These are phyloP conservation scores for Brachyrhaphis roseni DNA, from an alignment of 2,797 vertebrate genomes.

Conservation along the genomic window DNA sequence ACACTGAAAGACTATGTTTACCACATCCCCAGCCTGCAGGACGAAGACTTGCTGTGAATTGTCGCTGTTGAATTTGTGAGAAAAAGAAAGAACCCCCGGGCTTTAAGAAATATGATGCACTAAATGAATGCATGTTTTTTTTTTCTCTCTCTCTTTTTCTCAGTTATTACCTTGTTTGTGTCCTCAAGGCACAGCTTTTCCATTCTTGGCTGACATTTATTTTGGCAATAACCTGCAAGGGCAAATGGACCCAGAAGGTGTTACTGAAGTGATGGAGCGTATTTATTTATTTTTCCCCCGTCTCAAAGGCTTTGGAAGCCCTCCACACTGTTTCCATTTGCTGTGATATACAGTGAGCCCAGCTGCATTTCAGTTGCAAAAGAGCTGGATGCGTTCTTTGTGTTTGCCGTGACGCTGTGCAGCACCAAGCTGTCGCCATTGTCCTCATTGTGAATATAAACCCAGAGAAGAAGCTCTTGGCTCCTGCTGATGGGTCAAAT, in stretches of 20 bases:
- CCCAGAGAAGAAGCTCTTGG: constrained; percentile 39
- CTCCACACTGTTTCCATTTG: constrained; percentile 68
- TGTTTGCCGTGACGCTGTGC: constrained; percentile 37
- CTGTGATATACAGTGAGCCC: constrained; percentile 47
- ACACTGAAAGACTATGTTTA: constrained; percentile 40
- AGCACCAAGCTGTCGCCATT: constrained; percentile 44
- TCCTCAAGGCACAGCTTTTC: constrained; percentile 63
- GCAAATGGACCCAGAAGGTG: constrained; percentile 67
- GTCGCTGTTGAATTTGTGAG: constrained; percentile 44
- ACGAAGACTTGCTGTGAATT: constrained; percentile 28
- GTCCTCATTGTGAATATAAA: constrained; percentile 43
- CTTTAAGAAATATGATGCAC: constrained; percentile 59
- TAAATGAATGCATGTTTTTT: constrained; percentile 46
- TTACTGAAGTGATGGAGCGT: constrained; percentile 67
- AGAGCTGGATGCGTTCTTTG: constrained; percentile 31
- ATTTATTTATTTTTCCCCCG: constrained; percentile 64
- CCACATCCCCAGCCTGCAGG: constrained; percentile 48
- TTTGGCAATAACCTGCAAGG: constrained; percentile 72
- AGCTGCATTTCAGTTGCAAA: constrained; percentile 35
- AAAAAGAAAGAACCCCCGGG: constrained; percentile 32
- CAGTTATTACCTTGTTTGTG: constrained; percentile 59
- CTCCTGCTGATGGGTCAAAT: constrained; percentile 31
- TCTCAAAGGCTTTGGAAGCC: constrained; percentile 52
- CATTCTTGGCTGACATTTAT: constrained; percentile 75
- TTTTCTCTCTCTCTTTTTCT: constrained; percentile 7